Base-by-base conservation (phyloP, 2,888 invertebrate species). In the Gasteruption jaculator region DNA sequence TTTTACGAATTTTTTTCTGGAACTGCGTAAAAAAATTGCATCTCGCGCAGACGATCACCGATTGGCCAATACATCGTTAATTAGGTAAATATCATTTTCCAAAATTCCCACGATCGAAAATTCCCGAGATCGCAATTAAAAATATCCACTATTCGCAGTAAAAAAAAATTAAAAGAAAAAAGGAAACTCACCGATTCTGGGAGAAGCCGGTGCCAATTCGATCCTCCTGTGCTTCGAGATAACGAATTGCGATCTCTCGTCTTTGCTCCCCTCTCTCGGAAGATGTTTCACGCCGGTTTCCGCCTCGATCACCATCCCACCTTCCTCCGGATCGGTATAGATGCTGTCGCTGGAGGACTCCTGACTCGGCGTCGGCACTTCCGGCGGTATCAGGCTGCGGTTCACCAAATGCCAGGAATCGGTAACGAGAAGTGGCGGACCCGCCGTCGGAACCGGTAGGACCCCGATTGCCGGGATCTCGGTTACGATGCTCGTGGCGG, bases 261-360 rank as follows among this genome's bases (percentile, higher is more conserved):
- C n/a, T n/a, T n/a, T n/a, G n/a, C n/a, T n/a, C n/a, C n/a, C n/a
- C n/a, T n/a, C n/a, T n/a, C n/a, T n/a, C n/a, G n/a, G n/a, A n/a
- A n/a, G n/a, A n/a, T n/a, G 71, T 67, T 40, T 69, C 44, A 12
- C 71, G 16, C 6, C 27, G 20, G 15, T 10, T 8, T 39, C 39
- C 18, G 43, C 42, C 69, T 81, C 80, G 54, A 79, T 76, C 10
- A 71, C 67, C 59, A 73, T 73, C 50, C 10, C 10, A 20, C 12
- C 45, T 34, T 58, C 60, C 12, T 66, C 66, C 6, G 85, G 82
- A 70, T 86, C 86, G 55, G 85, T 85, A 74, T 86, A 86, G 68
- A 85, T 80, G 63, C 86, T 85, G 60, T 82, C 81, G 46, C 79
- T 79, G 69, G 83, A 84, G 50, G 83, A 81, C 50, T 75, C 78